Percentiles rank a stretch among this genome's conserved stretches.
These are phyloP conservation scores for Drosophila testacea DNA, from an alignment of 2,888 invertebrate species.

Conservation along the genomic window DNA sequence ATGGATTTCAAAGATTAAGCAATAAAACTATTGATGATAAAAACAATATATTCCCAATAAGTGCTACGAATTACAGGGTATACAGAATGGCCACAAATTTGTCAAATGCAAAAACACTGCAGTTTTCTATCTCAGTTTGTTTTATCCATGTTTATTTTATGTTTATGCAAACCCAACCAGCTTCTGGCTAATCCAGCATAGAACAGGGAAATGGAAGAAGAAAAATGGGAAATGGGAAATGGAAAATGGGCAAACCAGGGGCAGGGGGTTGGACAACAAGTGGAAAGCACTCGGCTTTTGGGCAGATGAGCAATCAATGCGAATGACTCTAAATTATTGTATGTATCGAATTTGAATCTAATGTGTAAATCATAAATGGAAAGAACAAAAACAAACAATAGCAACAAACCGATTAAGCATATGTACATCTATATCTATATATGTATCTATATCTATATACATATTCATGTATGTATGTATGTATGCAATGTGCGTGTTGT, in stretches of 20 bases:
- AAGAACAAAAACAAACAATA: constrained; percentile 31
- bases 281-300: neutral
- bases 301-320: constrained; percentile 43
- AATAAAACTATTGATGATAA: neutral
- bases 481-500: constrained; percentile 24
- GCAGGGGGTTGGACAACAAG: neutral
- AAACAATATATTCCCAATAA: neutral
- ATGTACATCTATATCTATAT: constrained; percentile 40
- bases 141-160: constrained; percentile 61
- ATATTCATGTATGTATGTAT: constrained; percentile 23
- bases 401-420: constrained; percentile 20
- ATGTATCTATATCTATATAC: constrained; percentile 41
- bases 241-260: neutral
- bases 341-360: constrained; percentile 71
- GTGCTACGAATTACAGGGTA: constrained; percentile 19
- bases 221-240: neutral
- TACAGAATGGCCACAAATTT: constrained; percentile 60
- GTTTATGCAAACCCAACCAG: constrained; percentile 46
- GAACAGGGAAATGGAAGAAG: neutral
- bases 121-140: constrained; percentile 59
- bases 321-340: constrained; percentile 63
- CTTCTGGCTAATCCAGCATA: constrained; percentile 46
- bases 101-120: constrained; percentile 72
- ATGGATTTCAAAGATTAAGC: too few relatives aligned
- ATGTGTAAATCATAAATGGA: constrained; percentile 71